These are phyloP conservation scores for Leptoclinus maculatus DNA, from an alignment of 2,797 vertebrate genomes.

Conservation along the genomic window DNA sequence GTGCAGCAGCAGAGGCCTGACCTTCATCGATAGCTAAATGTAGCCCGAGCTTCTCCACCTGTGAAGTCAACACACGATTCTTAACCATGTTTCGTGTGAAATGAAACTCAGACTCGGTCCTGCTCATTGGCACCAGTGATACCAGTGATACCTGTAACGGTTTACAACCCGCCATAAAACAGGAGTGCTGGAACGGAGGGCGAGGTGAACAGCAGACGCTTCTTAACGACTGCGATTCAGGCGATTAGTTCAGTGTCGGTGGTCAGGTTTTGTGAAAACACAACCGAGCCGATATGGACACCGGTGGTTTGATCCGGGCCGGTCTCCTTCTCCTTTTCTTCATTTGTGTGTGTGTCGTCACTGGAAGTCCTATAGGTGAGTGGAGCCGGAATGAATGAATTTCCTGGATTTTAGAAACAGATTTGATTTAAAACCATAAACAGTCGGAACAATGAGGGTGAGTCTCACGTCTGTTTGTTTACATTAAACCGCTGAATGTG, in stretches of 20 bases:
- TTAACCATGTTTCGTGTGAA: neutral
- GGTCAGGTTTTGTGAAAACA: neutral
- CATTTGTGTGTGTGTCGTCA: slow-evolving; percentile 8
- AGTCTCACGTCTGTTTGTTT: neutral
- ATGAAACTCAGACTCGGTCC: slow-evolving; percentile 6
- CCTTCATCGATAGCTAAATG: neutral
- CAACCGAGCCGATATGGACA: slow-evolving; percentile 29
- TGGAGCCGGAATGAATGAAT: neutral
- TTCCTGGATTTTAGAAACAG: neutral
- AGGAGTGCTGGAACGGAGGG: neutral
- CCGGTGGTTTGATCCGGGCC: neutral
- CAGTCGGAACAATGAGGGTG: no score
- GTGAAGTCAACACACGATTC: neutral
- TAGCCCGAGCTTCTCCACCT: neutral
- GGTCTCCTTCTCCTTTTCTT: slow-evolving; percentile 16
- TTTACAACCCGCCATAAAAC: slow-evolving; percentile 62
- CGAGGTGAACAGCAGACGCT: neutral
- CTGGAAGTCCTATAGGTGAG: slow-evolving; percentile 62
- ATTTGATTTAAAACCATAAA: neutral
- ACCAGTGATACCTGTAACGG: neutral
- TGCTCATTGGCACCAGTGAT: slow-evolving; percentile 13
- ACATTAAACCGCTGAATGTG: neutral
- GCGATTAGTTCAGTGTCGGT: slow-evolving; percentile 15
- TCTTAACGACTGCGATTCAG: neutral
- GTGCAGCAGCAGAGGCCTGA: neutral